Evolutionary conservation across 2,888 invertebrate genomes (phyloP).

Genomic region (Cantharis flavilabris): DNA sequence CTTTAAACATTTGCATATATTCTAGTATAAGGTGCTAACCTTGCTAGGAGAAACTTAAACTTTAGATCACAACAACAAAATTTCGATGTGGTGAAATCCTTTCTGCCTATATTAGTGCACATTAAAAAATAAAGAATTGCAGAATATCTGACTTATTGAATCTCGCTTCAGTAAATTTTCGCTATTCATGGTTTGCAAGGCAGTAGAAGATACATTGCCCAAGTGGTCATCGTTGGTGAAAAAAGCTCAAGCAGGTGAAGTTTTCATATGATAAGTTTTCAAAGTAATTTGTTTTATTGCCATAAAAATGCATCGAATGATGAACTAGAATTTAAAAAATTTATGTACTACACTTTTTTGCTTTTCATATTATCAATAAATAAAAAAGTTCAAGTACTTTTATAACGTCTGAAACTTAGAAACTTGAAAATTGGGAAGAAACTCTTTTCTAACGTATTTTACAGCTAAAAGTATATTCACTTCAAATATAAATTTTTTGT

Average conservation of each 20-base stretch:
- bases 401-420: not conserved
- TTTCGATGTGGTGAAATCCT: too few species aligned
- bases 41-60: too few species aligned
- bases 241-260: not conserved
- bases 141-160: not conserved
- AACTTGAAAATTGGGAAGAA: not conserved
- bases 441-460: not conserved
- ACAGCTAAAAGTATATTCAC: not conserved
- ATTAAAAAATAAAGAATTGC: too few species aligned
- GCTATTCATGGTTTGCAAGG: not conserved
- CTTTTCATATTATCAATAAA: not conserved
- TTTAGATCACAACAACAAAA: too few species aligned
- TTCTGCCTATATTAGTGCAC: too few species aligned
- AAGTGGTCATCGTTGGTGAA: not conserved
- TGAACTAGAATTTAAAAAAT: not conserved
- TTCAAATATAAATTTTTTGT: constrained; percentile 1
- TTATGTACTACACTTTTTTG: not conserved
- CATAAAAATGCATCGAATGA: not conserved
- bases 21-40: too few species aligned
- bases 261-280: not conserved
- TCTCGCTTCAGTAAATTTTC: not conserved
- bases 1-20: too few species aligned
- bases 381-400: not conserved
- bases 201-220: not conserved
- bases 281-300: not conserved